phyloP scores from a whole-genome alignment of 2,888 invertebrate species.

The Drosophila anomelani region DNA sequence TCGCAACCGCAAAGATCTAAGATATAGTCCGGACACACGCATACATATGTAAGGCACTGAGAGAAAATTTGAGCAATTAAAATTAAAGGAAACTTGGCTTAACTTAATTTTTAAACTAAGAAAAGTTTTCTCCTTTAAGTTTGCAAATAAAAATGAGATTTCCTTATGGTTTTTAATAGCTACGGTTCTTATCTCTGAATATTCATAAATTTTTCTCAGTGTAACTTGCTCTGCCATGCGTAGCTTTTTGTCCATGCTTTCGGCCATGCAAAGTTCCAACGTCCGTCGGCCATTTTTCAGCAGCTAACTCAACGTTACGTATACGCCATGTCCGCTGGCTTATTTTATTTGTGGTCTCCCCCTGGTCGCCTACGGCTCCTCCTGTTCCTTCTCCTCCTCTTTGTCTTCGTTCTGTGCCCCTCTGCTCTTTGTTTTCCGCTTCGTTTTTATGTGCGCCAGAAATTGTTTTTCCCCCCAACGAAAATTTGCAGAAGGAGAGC shows the following conservation, averaged over 20 bases:
- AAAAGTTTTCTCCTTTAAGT: not conserved
- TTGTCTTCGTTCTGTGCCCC: not conserved
- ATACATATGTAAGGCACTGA: not conserved
- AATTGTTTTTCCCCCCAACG: constrained; percentile 44
- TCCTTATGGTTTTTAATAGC: no score
- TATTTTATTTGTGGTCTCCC: constrained; percentile 68
- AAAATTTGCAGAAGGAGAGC: constrained; percentile 39
- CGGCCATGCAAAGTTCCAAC: constrained; percentile 61
- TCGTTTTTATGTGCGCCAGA: constrained; percentile 48
- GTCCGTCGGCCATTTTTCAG: constrained; percentile 71
- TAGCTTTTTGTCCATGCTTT: constrained; percentile 43
- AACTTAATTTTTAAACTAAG: no score
- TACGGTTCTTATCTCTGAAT: not conserved
- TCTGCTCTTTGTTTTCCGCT: constrained; percentile 33
- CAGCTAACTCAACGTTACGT: constrained; percentile 62
- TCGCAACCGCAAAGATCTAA: constrained; percentile 61
- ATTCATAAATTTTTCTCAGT: not conserved
- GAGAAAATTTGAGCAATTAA: not conserved
- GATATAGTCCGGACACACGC: constrained; percentile 43
- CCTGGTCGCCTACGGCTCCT: constrained; percentile 17
- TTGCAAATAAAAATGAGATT: not conserved
- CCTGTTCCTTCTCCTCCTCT: not conserved
- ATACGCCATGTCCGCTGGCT: constrained; percentile 62
- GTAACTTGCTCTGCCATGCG: constrained; percentile 3
- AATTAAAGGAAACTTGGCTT: not conserved